Percentiles rank a stretch among this genome's conserved stretches.
phyloP scores from a whole-genome alignment of 2,888 invertebrate species.

The Cremastobaeus sp. region DNA sequence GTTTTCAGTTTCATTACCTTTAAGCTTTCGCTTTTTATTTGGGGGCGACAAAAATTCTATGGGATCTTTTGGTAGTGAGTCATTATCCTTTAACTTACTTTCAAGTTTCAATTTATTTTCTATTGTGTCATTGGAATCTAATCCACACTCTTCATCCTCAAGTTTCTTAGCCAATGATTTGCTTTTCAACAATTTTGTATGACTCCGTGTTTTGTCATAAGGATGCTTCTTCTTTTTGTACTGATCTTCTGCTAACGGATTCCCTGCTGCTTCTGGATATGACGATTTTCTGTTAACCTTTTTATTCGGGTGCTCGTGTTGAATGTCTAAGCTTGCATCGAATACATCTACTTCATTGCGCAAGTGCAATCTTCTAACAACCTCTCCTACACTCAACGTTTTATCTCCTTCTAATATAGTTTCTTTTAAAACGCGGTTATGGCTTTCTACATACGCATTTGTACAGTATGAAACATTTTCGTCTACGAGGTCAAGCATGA shows the following conservation, averaged over 20 bases:
- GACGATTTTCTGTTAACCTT: background rate
- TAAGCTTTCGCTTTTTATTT: too few relatives aligned
- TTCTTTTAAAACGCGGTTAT: background rate
- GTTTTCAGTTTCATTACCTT: too few relatives aligned
- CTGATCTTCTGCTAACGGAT: constrained; percentile 1
- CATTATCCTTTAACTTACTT: too few relatives aligned
- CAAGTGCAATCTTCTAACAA: background rate
- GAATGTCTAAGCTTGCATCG: constrained; percentile 1
- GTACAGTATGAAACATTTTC: constrained; percentile 39
- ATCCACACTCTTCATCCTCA: too few relatives aligned
- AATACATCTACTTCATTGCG: constrained; percentile 10
- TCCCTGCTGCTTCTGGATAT: constrained; percentile 17
- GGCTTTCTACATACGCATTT: constrained; percentile 48
- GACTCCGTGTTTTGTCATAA: constrained; percentile 14
- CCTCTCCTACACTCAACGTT: constrained; percentile 17
- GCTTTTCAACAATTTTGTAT: constrained; percentile 16
- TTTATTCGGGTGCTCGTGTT: background rate
- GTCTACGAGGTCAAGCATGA: constrained; percentile 42
- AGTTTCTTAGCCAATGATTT: background rate
- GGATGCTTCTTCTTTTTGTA: constrained; percentile 7
- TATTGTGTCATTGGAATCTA: background rate
- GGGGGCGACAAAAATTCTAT: too few relatives aligned
- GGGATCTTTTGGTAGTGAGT: too few relatives aligned
- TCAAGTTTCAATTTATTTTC: background rate
- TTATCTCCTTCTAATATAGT: constrained; percentile 37